Conservation (phyloP, 2,888 invertebrate genomes). For the Diploptera punctata region DNA sequence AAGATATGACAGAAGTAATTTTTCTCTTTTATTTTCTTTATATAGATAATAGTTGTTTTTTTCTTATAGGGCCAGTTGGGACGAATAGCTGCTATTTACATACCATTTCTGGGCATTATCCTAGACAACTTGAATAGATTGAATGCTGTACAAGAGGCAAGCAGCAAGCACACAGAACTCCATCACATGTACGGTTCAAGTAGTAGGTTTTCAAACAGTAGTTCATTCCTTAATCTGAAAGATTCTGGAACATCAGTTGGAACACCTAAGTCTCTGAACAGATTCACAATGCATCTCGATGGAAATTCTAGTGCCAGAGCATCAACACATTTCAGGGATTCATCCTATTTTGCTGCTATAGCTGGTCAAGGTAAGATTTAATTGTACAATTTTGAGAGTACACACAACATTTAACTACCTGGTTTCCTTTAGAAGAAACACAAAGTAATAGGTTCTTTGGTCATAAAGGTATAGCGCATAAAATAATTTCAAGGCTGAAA, state of each 20-base stretch:
- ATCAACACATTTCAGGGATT: conserved; percentile 79
- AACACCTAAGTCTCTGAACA: conserved; percentile 60
- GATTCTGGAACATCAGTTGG: conserved; percentile 55
- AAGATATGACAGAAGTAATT: no score
- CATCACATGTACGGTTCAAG: conserved; percentile 26
- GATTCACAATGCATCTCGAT: conserved; percentile 77
- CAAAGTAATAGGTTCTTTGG: no score
- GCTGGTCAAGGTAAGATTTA: conserved; percentile 66
- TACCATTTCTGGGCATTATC: conserved; percentile 89
- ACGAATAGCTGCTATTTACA: conserved; percentile 87
- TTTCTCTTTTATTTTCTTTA: no score
- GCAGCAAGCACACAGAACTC: conserved; percentile 48
- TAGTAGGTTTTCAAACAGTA: conserved; percentile 64
- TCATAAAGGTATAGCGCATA: no score
- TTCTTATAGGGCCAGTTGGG: conserved; percentile 70
- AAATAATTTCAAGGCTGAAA: no score
- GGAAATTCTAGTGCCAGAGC: conserved; percentile 70
- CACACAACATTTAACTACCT: no score
- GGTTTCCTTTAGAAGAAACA: no score
- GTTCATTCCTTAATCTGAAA: conserved; percentile 63
- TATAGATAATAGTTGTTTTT: no score
- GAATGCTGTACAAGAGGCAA: conserved; percentile 56
- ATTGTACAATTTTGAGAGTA: no score
- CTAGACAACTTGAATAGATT: conserved; percentile 86
- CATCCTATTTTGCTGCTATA: conserved; percentile 73